Evolutionary conservation across 2,113 vertebrate genomes (phyloP), one percentile per base, ranked within the genome.

Genomic region (Pollachius pollachius): DNA sequence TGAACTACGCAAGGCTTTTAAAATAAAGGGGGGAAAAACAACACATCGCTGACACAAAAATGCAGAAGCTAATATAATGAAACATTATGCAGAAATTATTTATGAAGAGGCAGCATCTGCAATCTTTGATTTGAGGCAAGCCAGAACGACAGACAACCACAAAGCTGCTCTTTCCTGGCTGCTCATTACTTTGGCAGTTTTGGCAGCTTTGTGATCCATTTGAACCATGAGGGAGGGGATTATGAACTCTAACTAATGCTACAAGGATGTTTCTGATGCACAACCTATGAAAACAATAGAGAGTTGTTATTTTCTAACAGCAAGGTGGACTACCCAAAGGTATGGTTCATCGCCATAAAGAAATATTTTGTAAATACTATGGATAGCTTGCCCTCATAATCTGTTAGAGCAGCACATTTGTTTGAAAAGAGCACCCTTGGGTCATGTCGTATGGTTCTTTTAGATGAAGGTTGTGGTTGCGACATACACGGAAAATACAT

Each of bases 111-210:
- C 21, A 70, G 60, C 48, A 65, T 73, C 68, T 75, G 66, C 34
- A 71, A 15, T 68, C 73, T 57, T 34, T 73, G 19, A 4, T 0
- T 52, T 60, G 8, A 62, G 68, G 21, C 41, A 13, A 48, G 41
- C 41, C 41, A 13, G 41, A 9, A 48, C 41, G 19, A 27, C 71
- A 16, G 62, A 81, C 70, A 74, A 41, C 54, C 71, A 77, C 79
- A 86, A 78, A 68, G 65, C 72, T 85, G 85, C 80, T 86, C 75
- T 80, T 81, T 75, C 18, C 59, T 68, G 68, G 56, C 63, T 68
- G 48, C 41, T 63, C 62, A 58, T 65, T 59, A 58, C 21, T 52
- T 18, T 71, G 17, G 23, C 48, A 56, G 34, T 1, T 59, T 69
- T 52, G 68, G 73, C 7, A 56, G 41, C 19, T 41, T 60, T 6